Evolutionary conservation across 2,113 vertebrate species (phyloP), one percentile per base, ranked within the genome.

Genomic region (Todiramphus chloris): DNA sequence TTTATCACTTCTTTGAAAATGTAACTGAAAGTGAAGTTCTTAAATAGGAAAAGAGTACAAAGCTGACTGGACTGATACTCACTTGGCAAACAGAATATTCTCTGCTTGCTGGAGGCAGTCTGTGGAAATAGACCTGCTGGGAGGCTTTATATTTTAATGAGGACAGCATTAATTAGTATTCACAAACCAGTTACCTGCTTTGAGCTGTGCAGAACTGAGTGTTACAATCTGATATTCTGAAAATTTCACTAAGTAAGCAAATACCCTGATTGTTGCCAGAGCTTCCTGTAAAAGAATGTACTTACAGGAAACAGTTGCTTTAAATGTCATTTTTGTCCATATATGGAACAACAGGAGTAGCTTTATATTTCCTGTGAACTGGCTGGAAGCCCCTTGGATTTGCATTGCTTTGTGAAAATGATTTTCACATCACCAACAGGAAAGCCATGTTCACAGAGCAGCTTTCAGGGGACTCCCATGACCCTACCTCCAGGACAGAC

Each of bases 401-500:
- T 96, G 62, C 91, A 79, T 87, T 87, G 62, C 95, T 95, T 87
- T 93, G 62, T 82, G 87, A 68, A 91, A 91, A 91, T 2, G 53
- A 66, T 85, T 55, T 93, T 95, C 89, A 76, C 58, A 87, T 94
- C 62, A 78, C 70, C 44, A 74, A 43, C 87, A 89, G 91, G 89
- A 93, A 97, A 94, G 81, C 76, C 41, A 18, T 91, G 76, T 79
- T 96, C 91, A 82, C 89, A 93, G 46, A 84, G 82, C 53, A 85
- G 74, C 55, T 80, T 93, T 96, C 88, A 89, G 91, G 96, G 94
- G 74, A 95, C 91, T 97, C 94, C 93, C 96, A 96, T 97, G 95
- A 97, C 93, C 91, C 53, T 89, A 60, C 50, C 35, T 89, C 94
- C 93, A 97, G 96, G 95, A 97, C 83, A 85, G 93, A 79, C 41